Evolutionary conservation across 2,113 vertebrate species (phyloP), one percentile per base, ranked within the genome.

Genomic region (Erythrocercus mccallii): DNA sequence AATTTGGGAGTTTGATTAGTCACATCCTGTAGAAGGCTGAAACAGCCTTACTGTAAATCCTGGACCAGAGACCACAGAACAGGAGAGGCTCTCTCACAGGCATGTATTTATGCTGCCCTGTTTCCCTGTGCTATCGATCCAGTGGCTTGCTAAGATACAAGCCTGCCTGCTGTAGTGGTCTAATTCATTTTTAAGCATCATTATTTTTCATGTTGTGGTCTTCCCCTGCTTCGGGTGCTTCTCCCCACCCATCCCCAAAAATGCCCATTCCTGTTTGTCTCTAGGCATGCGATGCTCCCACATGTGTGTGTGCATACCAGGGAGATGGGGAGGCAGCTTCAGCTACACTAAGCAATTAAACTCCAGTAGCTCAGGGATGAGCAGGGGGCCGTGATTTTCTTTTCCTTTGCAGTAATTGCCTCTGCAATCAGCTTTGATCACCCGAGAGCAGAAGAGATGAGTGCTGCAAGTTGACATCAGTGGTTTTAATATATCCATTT

Each of bases 331-430:
- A 86, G 93, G 95, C 95, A 97, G 97, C 97, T 98, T 98, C 98
- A 98, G 98, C 98, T 98, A 98, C 98, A 98, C 98, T 98, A 98
- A 98, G 98, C 99, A 99, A 98, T 99, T 99, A 99, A 98, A 98
- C 97, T 97, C 98, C 62, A 86, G 96, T 96, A 98, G 98, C 97
- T 97, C 90, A 93, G 95, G 97, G 98, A 98, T 98, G 97, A 98
- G 97, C 96, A 97, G 96, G 97, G 88, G 95, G 96, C 97, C 95
- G 97, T 98, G 98, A 94, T 98, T 98, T 97, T 96, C 97, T 96
- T 97, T 97, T 92, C 93, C 97, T 97, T 89, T 94, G 97, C 97
- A 96, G 97, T 98, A 98, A 98, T 99, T 99, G 98, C 98, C 98
- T 98, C 96, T 84, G 98, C 98, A 97, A 97, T 98, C 98, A 97